These are phyloP conservation scores for Bedellia somnulentella DNA, from an alignment of 2,888 invertebrate species.

Conservation along the genomic window DNA sequence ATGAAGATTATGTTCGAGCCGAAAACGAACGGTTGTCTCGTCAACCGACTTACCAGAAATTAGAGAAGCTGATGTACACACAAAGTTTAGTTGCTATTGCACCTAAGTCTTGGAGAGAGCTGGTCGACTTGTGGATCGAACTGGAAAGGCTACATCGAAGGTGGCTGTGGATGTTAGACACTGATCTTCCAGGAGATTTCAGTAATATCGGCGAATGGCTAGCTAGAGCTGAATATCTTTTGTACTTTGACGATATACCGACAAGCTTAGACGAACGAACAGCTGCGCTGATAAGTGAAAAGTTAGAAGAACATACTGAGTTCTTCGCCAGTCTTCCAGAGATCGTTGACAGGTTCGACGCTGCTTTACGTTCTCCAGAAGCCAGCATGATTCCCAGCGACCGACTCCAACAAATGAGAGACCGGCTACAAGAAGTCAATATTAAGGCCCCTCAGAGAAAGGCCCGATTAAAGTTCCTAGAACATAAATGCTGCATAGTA, in stretches of 20 bases:
- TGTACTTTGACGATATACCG: slow-evolving; percentile 82
- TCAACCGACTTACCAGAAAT: slow-evolving; percentile 71
- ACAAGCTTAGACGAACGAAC: slow-evolving; percentile 85
- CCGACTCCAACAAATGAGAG: slow-evolving; percentile 80
- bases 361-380: slow-evolving; percentile 68
- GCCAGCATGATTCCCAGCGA: slow-evolving; percentile 74
- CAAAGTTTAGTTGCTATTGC: slow-evolving; percentile 82
- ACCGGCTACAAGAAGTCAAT: slow-evolving; percentile 74
- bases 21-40: slow-evolving; percentile 77
- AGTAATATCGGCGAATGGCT: slow-evolving; percentile 89
- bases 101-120: slow-evolving; percentile 82
- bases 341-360: slow-evolving; percentile 76
- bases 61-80: slow-evolving; percentile 78
- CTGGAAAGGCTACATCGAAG: slow-evolving; percentile 75
- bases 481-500: slow-evolving; percentile 91
- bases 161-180: slow-evolving; percentile 90
- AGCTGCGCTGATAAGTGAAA: slow-evolving; percentile 82
- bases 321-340: slow-evolving; percentile 86
- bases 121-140: slow-evolving; percentile 80
- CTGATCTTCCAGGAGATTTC: slow-evolving; percentile 82
- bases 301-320: slow-evolving; percentile 84
- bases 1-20: slow-evolving; percentile 78
- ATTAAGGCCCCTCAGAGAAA: slow-evolving; percentile 79
- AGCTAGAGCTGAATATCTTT: slow-evolving; percentile 79
- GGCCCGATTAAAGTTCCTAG: slow-evolving; percentile 84